Evolutionary conservation across 2,113 vertebrate species (phyloP).

Genomic region (Diphyllodes magnificus): DNA sequence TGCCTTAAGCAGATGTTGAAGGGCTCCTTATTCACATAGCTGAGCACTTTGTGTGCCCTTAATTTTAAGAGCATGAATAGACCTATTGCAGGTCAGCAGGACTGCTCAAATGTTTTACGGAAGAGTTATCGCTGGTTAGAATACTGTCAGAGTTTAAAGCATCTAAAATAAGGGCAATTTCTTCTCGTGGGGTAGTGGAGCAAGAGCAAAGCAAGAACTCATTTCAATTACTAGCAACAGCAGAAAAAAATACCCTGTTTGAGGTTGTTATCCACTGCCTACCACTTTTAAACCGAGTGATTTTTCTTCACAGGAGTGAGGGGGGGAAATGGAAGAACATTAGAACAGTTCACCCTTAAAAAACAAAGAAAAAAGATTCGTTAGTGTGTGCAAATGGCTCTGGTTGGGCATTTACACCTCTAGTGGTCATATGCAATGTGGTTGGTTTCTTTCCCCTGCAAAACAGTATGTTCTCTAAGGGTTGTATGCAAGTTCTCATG

Average conservation of each 20-base stretch:
- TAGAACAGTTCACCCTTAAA: background rate
- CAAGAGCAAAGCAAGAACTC: background rate
- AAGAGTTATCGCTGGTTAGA: background rate
- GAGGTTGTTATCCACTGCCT: background rate
- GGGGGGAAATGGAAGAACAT: background rate
- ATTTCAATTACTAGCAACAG: background rate
- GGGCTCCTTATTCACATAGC: background rate
- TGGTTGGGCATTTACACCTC: background rate
- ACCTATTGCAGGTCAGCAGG: background rate
- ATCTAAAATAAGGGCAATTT: background rate
- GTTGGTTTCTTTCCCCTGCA: background rate
- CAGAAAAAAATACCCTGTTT: background rate
- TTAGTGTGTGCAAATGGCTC: background rate
- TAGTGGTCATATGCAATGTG: background rate
- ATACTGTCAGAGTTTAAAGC: background rate
- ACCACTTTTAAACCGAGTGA: background rate
- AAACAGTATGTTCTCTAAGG: background rate
- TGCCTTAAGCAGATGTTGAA: background rate
- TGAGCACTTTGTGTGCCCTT: background rate
- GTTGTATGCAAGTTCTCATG: background rate
- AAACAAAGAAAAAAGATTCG: background rate
- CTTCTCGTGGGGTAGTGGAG: background rate
- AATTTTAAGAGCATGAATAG: background rate
- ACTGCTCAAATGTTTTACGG: background rate
- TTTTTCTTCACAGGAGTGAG: background rate